phyloP scores from a whole-genome alignment of 2,113 vertebrate genomes.

The Burhinus oedicnemus region DNA sequence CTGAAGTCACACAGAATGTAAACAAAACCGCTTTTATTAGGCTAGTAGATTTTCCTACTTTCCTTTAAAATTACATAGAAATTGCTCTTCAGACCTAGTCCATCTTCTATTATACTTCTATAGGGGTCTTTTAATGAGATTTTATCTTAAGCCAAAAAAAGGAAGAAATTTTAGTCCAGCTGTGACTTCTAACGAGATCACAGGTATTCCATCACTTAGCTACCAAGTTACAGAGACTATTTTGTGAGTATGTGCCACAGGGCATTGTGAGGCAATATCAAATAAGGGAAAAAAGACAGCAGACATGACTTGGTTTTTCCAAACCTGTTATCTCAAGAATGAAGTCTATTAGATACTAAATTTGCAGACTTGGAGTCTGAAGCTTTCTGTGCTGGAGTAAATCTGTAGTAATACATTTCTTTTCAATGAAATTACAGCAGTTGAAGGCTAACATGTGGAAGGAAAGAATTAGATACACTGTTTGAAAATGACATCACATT shows the following conservation, averaged over 20 bases:
- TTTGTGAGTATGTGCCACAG: not conserved
- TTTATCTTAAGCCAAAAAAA: not conserved
- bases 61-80: not conserved
- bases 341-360: not conserved
- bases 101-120: not conserved
- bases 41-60: not conserved
- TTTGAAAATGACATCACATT: not conserved
- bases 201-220: not conserved
- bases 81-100: not conserved
- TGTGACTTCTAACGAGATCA: not conserved
- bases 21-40: not conserved
- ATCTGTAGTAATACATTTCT: not conserved
- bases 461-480: not conserved
- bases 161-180: not conserved
- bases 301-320: not conserved
- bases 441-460: not conserved
- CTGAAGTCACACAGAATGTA: not conserved
- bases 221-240: not conserved
- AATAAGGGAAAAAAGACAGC: not conserved
- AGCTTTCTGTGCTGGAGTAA: not conserved
- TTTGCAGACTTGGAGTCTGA: not conserved
- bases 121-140: not conserved
- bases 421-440: not conserved
- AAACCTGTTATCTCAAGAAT: not conserved
- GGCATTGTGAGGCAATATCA: not conserved